A percentile compares a stretch with the other conserved stretches of the same genome.
These are phyloP conservation scores for Scleropages formosus DNA, from an alignment of 2,797 vertebrate genomes.

Conservation along the genomic window DNA sequence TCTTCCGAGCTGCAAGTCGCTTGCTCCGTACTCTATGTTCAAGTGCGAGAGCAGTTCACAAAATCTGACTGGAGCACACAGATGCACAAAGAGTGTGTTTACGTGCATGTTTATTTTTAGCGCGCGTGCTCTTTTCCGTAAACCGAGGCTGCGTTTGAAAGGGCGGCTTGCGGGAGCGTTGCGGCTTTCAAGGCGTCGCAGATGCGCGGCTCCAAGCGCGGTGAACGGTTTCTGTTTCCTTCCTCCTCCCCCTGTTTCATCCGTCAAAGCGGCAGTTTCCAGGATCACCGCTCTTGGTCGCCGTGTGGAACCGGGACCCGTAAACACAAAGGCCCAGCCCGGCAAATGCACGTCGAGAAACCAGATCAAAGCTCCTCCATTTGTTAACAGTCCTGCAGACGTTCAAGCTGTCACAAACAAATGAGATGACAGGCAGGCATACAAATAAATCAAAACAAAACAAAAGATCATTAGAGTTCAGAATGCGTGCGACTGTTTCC, in stretches of 20 bases:
- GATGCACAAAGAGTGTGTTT: conserved; percentile 24
- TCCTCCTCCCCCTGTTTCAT: conserved; percentile 41
- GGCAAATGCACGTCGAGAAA: background rate
- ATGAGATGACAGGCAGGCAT: conserved; percentile 11
- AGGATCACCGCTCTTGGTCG: conserved; percentile 33
- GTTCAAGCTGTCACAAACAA: conserved; percentile 24
- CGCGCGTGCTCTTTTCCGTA: conserved; percentile 23
- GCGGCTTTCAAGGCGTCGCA: conserved; percentile 54
- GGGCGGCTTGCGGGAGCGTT: conserved; percentile 40
- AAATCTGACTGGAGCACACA: conserved; percentile 26
- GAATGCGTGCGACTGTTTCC: background rate
- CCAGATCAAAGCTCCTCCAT: background rate
- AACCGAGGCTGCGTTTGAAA: background rate
- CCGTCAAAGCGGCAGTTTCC: conserved; percentile 45
- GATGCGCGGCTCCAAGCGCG: conserved; percentile 50
- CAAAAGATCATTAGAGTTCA: background rate
- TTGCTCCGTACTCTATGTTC: conserved; percentile 17
- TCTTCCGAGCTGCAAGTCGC: conserved; percentile 35
- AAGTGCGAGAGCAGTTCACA: background rate
- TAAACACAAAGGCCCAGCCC: conserved; percentile 43
- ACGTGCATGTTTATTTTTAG: conserved; percentile 33
- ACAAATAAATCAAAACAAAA: no score
- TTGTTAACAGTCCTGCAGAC: background rate
- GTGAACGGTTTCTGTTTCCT: conserved; percentile 47
- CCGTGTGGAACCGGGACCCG: conserved; percentile 38